Base-by-base conservation (phyloP, 2,113 vertebrate species). In the Trichechus manatus region DNA sequence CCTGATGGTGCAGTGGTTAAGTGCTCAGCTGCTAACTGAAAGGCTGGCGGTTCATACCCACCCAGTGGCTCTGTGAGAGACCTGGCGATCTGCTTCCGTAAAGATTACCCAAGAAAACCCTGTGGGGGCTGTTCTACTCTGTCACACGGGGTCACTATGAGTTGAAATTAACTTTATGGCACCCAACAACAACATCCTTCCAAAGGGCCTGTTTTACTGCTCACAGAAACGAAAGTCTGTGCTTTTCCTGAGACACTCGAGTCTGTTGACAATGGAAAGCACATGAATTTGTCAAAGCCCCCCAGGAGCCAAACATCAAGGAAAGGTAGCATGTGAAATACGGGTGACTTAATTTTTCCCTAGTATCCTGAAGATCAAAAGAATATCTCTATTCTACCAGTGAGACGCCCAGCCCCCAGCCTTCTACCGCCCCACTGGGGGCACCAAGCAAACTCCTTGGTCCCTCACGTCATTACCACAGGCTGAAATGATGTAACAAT, bases 401-500 rank as follows among this genome's bases (percentile, higher is more conserved):
- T 29, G 87, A 95, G 95, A 89, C 33, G 95, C 1, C 27, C 17
- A 17, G 0, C 0, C 1, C 2, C 0, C 0, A 85, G 74, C 13
- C 78, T 66, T 53, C 84, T 89, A 72, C 78, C 5, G 31, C 64
- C 83, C 68, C 50, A 80, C 90, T 39, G 39, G 85, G 87, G 81
- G 75, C 86, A 93, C 77, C 50, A 92, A 97, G 82, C 74, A 92
- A 79, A 93, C 85, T 87, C 80, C 95, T 93, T 56, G 36, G 47
- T 87, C 95, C 96, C 5, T 19, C 42, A 77, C 66, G 86, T 84
- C 29, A 2, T 95, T 95, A 97, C 86, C 0, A 1, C 77, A 86
- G 63, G 50, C 96, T 91, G 93, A 89, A 96, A 95, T 97, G 95
- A 95, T 98, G 93, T 83, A 96, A 97, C 94, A 96, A 97, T 91